Percentiles rank a stretch among this genome's conserved stretches.
phyloP scores from a whole-genome alignment of 2,797 vertebrate genomes.

The Lepidocolaptes lacrymiger region DNA sequence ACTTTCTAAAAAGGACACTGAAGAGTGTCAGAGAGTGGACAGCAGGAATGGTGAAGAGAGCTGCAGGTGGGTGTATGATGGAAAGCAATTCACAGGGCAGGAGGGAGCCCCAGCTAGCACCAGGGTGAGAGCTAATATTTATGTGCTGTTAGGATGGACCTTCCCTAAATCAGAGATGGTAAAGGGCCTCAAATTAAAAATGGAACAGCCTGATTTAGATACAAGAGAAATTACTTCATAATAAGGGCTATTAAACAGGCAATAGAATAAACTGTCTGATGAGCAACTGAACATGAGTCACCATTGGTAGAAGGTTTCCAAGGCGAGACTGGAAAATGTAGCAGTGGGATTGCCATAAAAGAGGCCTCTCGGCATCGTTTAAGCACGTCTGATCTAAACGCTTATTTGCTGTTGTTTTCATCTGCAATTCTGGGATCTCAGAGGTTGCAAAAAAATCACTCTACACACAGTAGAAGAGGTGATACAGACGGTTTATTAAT shows the following conservation, averaged over 20 bases:
- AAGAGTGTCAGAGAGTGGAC: not conserved
- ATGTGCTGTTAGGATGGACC: not conserved
- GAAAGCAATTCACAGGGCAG: not conserved
- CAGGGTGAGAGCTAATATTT: fast-evolving
- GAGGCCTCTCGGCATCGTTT: not conserved
- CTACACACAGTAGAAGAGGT: not conserved
- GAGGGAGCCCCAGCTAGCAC: not conserved
- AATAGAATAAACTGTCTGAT: not conserved
- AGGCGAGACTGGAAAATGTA: not conserved
- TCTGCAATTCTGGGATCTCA: not conserved
- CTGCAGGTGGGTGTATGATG: not conserved
- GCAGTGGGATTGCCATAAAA: not conserved
- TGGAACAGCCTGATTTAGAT: not conserved
- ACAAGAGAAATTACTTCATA: not conserved
- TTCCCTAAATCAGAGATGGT: not conserved
- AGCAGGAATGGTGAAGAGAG: not conserved
- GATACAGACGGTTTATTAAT: not conserved
- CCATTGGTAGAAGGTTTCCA: not conserved
- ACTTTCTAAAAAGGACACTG: not conserved
- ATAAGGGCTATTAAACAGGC: not conserved
- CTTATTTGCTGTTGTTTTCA: not conserved
- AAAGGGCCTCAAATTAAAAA: not conserved
- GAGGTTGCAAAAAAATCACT: not conserved
- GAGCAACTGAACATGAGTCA: not conserved
- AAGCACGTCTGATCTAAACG: not conserved